phyloP scores from a whole-genome alignment of 2,113 vertebrate genomes.

The Peromyscus leucopus region DNA sequence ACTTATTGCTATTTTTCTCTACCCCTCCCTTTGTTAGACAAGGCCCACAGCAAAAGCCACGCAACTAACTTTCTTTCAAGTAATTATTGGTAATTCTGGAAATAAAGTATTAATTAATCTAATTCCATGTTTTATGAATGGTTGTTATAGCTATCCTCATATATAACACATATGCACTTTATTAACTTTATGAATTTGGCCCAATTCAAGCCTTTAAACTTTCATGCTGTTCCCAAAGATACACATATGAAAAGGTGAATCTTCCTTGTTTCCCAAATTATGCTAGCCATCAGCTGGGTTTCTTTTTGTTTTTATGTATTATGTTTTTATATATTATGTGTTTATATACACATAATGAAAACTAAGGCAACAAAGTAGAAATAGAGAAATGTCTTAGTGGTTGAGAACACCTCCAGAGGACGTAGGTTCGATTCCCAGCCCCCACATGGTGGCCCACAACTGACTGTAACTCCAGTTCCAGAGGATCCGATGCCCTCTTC shows the following conservation, averaged over 20 bases:
- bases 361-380: neutral
- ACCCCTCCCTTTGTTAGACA: neutral
- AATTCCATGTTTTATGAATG: conserved; percentile 17
- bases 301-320: neutral
- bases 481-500: neutral
- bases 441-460: neutral
- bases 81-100: conserved; percentile 31
- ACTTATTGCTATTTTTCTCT: conserved; percentile 36
- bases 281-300: neutral
- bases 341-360: neutral
- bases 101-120: conserved; percentile 21
- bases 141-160: neutral
- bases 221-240: neutral
- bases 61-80: neutral
- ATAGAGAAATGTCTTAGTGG: neutral
- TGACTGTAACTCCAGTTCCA: neutral
- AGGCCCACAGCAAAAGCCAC: conserved; percentile 29
- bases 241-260: neutral
- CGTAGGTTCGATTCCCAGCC: neutral
- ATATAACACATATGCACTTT: neutral
- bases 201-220: conserved; percentile 5
- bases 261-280: neutral
- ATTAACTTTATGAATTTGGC: conserved; percentile 19
- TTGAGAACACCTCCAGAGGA: neutral
- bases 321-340: too few relatives aligned